Percentiles rank a stretch among this genome's conserved stretches.
Evolutionary conservation across 2,797 vertebrate genomes (phyloP).

Genomic region (Monodelphis domestica): DNA sequence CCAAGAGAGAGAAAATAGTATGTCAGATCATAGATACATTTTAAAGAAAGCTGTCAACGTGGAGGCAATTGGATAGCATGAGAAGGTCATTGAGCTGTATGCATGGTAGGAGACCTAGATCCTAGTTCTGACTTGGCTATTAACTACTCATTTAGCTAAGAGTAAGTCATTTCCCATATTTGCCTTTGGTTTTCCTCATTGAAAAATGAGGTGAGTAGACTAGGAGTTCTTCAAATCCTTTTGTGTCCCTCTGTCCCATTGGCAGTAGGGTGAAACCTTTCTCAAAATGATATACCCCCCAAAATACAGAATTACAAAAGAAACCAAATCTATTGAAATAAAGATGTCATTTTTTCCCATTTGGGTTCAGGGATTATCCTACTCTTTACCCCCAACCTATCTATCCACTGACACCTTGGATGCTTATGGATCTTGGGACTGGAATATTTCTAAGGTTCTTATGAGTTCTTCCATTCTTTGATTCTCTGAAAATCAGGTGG

Average conservation of each 20-base stretch:
- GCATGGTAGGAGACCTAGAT: background rate
- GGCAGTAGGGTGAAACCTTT: background rate
- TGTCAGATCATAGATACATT: background rate
- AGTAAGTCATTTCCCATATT: background rate
- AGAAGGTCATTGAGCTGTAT: background rate
- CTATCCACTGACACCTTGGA: background rate
- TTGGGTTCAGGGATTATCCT: background rate
- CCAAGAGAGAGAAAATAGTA: background rate
- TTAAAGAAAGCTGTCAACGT: background rate
- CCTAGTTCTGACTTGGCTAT: background rate
- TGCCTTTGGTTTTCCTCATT: background rate
- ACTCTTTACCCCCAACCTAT: background rate
- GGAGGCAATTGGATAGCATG: background rate
- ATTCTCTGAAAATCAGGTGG: background rate
- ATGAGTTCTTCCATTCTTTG: background rate
- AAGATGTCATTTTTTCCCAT: background rate
- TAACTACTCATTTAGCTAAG: background rate
- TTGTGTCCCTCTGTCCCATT: background rate
- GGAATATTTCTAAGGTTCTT: background rate
- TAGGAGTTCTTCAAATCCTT: background rate
- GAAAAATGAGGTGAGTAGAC: background rate
- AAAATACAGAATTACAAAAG: background rate
- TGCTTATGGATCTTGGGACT: background rate
- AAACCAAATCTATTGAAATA: background rate
- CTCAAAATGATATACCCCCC: background rate